Evolutionary conservation across 2,888 invertebrate species (phyloP).

Genomic region (Gymnoscelis rufifasciata): DNA sequence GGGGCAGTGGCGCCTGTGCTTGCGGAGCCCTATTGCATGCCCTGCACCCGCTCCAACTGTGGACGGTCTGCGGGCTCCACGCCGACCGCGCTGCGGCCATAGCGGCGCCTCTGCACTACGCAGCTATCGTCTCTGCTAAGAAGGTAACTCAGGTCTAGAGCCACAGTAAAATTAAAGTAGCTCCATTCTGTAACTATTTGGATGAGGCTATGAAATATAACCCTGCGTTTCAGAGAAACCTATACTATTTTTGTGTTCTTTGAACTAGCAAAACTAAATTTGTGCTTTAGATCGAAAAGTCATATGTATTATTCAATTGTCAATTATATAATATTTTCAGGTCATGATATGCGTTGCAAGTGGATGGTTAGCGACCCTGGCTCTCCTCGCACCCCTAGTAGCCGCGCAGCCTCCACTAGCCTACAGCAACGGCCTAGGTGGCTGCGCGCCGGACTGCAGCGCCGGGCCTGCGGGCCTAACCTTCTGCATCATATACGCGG

Average conservation of each 20-base stretch:
- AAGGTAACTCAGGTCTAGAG: too few species aligned
- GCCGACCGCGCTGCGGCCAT: constrained; percentile 90
- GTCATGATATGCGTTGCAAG: constrained; percentile 82
- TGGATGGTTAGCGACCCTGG: constrained; percentile 83
- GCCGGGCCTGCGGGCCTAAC: constrained; percentile 79
- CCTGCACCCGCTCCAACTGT: constrained; percentile 85
- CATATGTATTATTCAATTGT: too few species aligned
- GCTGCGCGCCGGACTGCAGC: constrained; percentile 84
- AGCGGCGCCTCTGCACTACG: constrained; percentile 88
- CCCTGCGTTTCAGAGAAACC: too few species aligned
- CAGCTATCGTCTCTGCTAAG: constrained; percentile 85
- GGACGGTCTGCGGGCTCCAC: constrained; percentile 89
- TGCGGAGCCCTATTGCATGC: constrained; percentile 84
- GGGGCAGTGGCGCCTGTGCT: constrained; percentile 82
- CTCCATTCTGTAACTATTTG: too few species aligned
- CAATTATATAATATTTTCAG: too few species aligned
- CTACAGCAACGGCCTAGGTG: constrained; percentile 73
- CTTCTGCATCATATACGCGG: constrained; percentile 82
- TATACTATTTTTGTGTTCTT: too few species aligned
- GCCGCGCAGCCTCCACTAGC: constrained; percentile 75
- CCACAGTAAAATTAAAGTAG: too few species aligned
- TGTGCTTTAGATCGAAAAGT: too few species aligned
- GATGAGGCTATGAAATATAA: too few species aligned
- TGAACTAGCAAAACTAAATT: too few species aligned
- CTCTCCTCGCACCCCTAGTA: constrained; percentile 82